Evolutionary conservation across 2,797 vertebrate genomes (phyloP), one percentile per base, ranked within the genome.

Genomic region (Alcedo atthis): DNA sequence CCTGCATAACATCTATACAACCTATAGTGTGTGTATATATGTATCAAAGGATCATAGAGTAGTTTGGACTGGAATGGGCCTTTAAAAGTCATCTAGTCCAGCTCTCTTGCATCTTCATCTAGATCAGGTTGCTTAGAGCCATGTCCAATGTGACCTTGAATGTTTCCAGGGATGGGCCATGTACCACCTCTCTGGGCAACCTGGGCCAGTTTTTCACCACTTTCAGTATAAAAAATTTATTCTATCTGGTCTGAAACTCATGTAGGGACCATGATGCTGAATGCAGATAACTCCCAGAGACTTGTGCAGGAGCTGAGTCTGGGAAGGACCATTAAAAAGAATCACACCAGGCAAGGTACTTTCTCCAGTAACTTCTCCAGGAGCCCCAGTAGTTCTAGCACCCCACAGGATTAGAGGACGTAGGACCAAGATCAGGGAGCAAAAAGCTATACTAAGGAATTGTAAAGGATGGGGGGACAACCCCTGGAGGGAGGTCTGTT

Each of bases 141-240:
- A 24, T 2, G 0, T 15, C 59, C 46, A 82, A 0, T 24, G 14
- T 64, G 42, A 2, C 15, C 26, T 64, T 3, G 53, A 35, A 59
- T n/a, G 4, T 66, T 59, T 35, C 59, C 20, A 59, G 28, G 25
- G 37, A n/a, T 28, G 30, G 33, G 16, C 5, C 22, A 33, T 17
- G 25, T 8, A 28, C 19, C 26, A 21, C 10, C 11, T 69, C 46
- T 49, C 46, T 43, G 55, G 30, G 16, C 12, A 48, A 6, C 32
- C 13, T 15, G 9, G 7, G 2, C 15, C 49, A n/a, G 19, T 26
- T 22, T n/a, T 30, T 76, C 30, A 10, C 5, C 33, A 28, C 15
- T 6, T 8, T 30, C 16, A 9, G 2, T 1, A 1, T 30, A 59
- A 55, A 57, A 33, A 2, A 13, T n/a, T 19, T 51, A 6, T 70